Evolutionary conservation across 53 echinoderm and acorn worm genomes (phyloP).

Genomic region (Pentamera pediparva): DNA sequence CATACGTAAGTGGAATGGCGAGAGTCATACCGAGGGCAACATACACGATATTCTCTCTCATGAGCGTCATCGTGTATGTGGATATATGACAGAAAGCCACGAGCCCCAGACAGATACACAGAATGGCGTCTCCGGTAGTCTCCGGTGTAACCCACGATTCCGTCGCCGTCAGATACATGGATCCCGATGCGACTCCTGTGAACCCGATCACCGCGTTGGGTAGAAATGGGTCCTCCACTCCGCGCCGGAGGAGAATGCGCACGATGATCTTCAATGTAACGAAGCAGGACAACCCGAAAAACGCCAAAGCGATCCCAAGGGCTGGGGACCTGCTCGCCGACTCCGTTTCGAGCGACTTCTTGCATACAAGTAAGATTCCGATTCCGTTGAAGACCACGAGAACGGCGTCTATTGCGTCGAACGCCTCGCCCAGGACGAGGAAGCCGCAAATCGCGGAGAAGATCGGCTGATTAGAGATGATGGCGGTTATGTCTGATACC

Average conservation of each 20-base stretch:
- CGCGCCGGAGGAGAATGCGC: not conserved
- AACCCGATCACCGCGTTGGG: not conserved
- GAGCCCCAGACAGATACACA: not conserved
- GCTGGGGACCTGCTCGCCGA: not conserved
- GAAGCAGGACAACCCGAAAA: not conserved
- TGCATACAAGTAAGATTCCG: not conserved
- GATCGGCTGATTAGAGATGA: not conserved
- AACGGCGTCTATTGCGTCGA: not conserved
- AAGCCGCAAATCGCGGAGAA: not conserved
- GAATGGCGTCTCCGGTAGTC: not conserved
- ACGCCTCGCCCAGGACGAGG: not conserved
- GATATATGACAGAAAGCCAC: not conserved
- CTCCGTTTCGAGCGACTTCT: no score
- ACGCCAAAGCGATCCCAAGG: not conserved
- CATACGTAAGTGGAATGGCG: not conserved
- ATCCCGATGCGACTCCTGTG: not conserved
- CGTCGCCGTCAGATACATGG: not conserved
- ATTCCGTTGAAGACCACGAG: not conserved
- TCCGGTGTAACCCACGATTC: not conserved
- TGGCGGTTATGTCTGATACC: not conserved
- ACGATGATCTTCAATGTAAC: not conserved
- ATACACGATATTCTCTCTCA: not conserved
- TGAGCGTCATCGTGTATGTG: not conserved
- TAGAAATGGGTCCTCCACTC: not conserved
- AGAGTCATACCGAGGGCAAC: not conserved